Evolutionary conservation across 2,797 vertebrate species (phyloP).

Genomic region (Peromyscus aztecus): DNA sequence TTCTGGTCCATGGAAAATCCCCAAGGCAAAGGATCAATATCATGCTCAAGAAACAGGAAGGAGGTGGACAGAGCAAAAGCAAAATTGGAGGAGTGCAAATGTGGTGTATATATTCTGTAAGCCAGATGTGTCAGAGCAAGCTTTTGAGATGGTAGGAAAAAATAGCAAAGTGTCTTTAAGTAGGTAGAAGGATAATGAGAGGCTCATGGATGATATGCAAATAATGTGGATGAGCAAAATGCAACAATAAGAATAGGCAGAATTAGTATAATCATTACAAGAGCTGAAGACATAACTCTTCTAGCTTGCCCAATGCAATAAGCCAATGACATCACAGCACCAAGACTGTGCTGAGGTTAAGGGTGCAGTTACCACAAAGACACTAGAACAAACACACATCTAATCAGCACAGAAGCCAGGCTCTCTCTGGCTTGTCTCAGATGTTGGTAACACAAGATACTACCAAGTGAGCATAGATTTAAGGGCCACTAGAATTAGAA

Average conservation of each 20-base stretch:
- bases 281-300: neutral
- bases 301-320: neutral
- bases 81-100: neutral
- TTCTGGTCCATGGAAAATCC: neutral
- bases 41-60: neutral
- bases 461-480: neutral
- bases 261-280: neutral
- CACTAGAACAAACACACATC: no score
- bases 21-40: neutral
- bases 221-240: neutral
- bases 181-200: neutral
- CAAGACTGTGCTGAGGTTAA: neutral
- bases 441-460: neutral
- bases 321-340: neutral
- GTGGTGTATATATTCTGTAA: neutral
- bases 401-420: neutral
- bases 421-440: neutral
- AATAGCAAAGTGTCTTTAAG: neutral
- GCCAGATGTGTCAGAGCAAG: neutral
- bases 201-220: no score
- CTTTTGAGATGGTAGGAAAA: neutral
- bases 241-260: neutral
- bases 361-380: neutral
- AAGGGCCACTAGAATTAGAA: neutral
- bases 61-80: neutral